Base-by-base conservation (phyloP, 92 coral and sea anemone genomes). In the Porites evermanni region DNA sequence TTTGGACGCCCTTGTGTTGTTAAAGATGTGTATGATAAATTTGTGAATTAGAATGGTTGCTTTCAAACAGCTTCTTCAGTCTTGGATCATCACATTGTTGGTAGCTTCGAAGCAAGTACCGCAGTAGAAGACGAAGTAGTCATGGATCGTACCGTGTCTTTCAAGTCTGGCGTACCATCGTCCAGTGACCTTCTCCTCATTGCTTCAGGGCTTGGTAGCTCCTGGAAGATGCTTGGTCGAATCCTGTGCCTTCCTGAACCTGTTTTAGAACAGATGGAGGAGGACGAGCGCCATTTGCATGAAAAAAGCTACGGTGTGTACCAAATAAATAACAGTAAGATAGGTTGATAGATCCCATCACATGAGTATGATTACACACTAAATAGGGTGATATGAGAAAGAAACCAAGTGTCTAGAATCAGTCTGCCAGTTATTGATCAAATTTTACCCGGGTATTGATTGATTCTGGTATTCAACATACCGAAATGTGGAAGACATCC, bases 171-270 rank as follows among this genome's bases (percentile, higher is more conserved):
- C 8, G 21, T 21, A 66, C 71, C 71, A 10, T 66, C 29, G n/a
- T 24, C 24, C 71, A 21, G n/a, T 66, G 71, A 66, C n/a, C 71
- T 66, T 14, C 71, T 66, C 32, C 71, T 66, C 17, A 7, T 66
- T 66, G 71, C 71, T n/a, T 8, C 24, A n/a, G n/a, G n/a, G n/a
- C n/a, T n/a, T n/a, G n/a, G n/a, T n/a, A n/a, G n/a, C n/a, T n/a
- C n/a, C n/a, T 82, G 86, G 86, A 82, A 82, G 73, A 82, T 54
- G 38, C 79, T 82, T 74, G 86, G 78, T 21, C 79, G 44, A 56
- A 78, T 78, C 61, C 86, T 82, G 47, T 66, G 70, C 56, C 61
- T 82, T 44, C 50, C 53, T 8, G 86, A 82, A 16, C 65, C 78
- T 26, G 79, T 69, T 23, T 68, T 82, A 32, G 86, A 82, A 17